Evolutionary conservation across 2,113 vertebrate species (phyloP).

Genomic region (Stigmatopora argus): DNA sequence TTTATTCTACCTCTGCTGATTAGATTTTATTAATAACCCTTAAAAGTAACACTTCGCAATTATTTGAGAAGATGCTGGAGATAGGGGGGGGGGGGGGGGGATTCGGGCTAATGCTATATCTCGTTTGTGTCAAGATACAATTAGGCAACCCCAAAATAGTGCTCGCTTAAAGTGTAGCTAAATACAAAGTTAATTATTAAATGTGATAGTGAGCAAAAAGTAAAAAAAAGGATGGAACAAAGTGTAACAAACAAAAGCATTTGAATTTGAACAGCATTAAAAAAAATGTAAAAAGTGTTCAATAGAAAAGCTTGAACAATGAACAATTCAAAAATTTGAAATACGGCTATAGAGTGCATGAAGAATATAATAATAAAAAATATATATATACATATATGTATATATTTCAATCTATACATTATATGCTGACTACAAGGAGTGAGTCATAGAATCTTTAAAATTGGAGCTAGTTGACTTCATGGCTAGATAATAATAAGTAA

Average conservation of each 20-base stretch:
- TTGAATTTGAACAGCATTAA: slow-evolving; percentile 13
- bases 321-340: slow-evolving; percentile 37
- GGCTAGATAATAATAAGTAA: slow-evolving; percentile 20
- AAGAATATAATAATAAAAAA: slow-evolving; percentile 45
- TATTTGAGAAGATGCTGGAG: too few species aligned
- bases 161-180: slow-evolving; percentile 29
- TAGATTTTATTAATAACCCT: not conserved
- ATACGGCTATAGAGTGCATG: slow-evolving; percentile 39
- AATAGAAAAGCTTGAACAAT: slow-evolving; percentile 53
- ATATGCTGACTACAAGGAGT: slow-evolving; percentile 14
- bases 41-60: not conserved
- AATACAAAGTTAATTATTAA: slow-evolving; percentile 32
- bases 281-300: slow-evolving; percentile 22
- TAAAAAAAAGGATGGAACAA: not conserved
- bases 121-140: slow-evolving; percentile 8
- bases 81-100: too few species aligned
- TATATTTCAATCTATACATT: too few species aligned
- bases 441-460: slow-evolving; percentile 23
- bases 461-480: slow-evolving; percentile 9
- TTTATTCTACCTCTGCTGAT: not conserved
- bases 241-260: slow-evolving; percentile 4
- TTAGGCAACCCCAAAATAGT: slow-evolving; percentile 21
- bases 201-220: not conserved
- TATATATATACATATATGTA: slow-evolving; percentile 11
- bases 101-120: too few species aligned